Evolutionary conservation across 2,888 invertebrate species (phyloP).

Genomic region (Parnassius orleans): DNA sequence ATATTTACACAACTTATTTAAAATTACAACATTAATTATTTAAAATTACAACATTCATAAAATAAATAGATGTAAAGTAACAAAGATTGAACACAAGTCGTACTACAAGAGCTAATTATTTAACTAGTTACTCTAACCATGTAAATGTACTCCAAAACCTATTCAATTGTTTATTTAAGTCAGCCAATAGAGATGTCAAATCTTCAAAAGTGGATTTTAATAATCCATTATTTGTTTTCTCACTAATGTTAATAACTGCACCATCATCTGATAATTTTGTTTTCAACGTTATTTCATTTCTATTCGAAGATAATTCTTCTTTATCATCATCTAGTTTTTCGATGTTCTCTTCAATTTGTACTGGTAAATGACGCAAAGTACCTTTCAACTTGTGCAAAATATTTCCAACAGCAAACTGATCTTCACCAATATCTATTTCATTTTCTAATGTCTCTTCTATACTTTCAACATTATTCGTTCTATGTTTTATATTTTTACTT

Average conservation of each 20-base stretch:
- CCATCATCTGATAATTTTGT: conserved; percentile 50
- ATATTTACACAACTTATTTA: conserved; percentile 18
- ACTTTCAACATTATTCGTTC: conserved; percentile 3
- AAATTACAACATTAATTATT: neutral
- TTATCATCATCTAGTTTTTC: conserved; percentile 32
- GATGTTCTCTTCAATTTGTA: conserved; percentile 35
- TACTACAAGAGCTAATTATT: conserved; percentile 31
- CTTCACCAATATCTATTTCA: conserved; percentile 45
- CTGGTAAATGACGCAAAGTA: conserved; percentile 45
- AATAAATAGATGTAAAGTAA: too few relatives aligned
- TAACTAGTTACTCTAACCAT: conserved; percentile 50
- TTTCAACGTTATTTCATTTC: conserved; percentile 43
- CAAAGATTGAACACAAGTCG: too few relatives aligned
- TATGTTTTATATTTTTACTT: conserved; percentile 11
- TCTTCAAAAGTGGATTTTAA: conserved; percentile 56
- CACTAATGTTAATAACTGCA: conserved; percentile 42
- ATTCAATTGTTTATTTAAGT: conserved; percentile 62
- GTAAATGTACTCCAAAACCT: conserved; percentile 58
- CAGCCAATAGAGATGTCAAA: conserved; percentile 51
- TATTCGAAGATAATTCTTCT: conserved; percentile 26
- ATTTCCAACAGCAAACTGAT: conserved; percentile 47
- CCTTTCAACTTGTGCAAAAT: conserved; percentile 52
- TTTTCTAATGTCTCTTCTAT: conserved; percentile 41
- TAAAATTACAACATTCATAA: too few relatives aligned
- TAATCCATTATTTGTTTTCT: conserved; percentile 48